Base-by-base conservation (phyloP, 2,113 vertebrate genomes). In the Eupsittula cactorum region DNA sequence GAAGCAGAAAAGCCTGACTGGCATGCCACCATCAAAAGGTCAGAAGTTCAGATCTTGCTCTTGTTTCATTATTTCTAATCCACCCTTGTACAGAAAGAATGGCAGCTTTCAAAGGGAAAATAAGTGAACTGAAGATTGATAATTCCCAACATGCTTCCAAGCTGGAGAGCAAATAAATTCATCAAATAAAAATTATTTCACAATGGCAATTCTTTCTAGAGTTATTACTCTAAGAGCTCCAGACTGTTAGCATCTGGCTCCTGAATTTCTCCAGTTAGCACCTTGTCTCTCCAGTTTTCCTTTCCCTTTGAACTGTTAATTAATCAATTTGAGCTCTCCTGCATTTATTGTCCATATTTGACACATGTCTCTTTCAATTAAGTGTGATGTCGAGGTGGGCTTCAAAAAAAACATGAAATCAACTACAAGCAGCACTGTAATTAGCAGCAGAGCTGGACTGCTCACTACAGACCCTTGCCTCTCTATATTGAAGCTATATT, bases 31-130 rank as follows among this genome's bases (percentile, higher is more conserved):
- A 46, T 86, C 59, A 27, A 82, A 87, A 95, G 91, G 88, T 95
- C 90, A 91, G 73, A 96, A 96, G 84, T 95, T 95, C 75, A 93
- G 60, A 46, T 53, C 33, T 86, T 60, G 15, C 8, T 77, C 50
- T 71, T 82, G 64, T 46, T 85, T 87, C n/a, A 52, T 95, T 93
- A 20, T 68, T 96, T 94, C 57, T 76, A 70, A 69, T 94, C 46
- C 53, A 86, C 35, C 17, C 11, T 12, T 85, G 10, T 37, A 63
- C 21, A 71, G 50, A 73, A 50, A 78, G 80, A 90, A 93, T 46
- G 62, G 6, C 24, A 93, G 41, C 23, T 94, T 92, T 96, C 35
- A 74, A 85, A 92, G 11, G 3, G 11, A 87, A 95, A 90, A 80
- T 37, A 12, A 93, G 42, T 82, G 31, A 90, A 27, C 46, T 49